These are phyloP conservation scores for Perodicticus potto DNA, from an alignment of 2,797 vertebrate species.

Conservation along the genomic window DNA sequence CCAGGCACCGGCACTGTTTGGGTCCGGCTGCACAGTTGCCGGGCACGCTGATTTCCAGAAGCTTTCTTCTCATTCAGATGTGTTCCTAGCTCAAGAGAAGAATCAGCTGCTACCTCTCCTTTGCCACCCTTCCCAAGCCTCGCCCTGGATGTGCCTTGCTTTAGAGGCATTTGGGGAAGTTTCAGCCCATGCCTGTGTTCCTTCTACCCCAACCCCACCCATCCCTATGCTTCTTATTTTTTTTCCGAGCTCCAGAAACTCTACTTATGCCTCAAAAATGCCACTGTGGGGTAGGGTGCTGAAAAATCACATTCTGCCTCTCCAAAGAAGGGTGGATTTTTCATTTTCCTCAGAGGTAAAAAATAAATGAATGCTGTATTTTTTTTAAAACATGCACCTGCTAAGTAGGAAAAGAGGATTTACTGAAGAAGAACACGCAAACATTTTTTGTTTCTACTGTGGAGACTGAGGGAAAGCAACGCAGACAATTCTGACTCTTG, in stretches of 20 bases:
- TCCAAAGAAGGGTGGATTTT: neutral
- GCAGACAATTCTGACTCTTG: neutral
- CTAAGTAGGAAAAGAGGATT: neutral
- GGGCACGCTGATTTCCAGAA: neutral
- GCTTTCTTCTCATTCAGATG: neutral
- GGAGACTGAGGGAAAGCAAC: neutral
- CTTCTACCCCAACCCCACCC: rapidly evolving
- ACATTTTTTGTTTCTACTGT: slow-evolving; percentile 52
- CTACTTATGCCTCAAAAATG: neutral
- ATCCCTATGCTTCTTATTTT: neutral
- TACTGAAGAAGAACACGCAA: neutral
- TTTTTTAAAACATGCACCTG: neutral
- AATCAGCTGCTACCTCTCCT: neutral
- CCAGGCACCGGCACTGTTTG: neutral
- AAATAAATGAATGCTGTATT: neutral
- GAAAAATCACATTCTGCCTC: neutral
- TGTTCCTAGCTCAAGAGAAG: neutral
- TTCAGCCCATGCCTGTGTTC: neutral
- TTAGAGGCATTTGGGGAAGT: neutral
- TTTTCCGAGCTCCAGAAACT: neutral
- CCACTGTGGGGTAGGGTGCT: too few species aligned
- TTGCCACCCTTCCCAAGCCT: neutral
- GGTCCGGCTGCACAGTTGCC: neutral
- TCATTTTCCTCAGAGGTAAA: neutral
- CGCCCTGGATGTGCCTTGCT: neutral